phyloP scores from a whole-genome alignment of 2,797 vertebrate species.

The Microchirus variegatus region DNA sequence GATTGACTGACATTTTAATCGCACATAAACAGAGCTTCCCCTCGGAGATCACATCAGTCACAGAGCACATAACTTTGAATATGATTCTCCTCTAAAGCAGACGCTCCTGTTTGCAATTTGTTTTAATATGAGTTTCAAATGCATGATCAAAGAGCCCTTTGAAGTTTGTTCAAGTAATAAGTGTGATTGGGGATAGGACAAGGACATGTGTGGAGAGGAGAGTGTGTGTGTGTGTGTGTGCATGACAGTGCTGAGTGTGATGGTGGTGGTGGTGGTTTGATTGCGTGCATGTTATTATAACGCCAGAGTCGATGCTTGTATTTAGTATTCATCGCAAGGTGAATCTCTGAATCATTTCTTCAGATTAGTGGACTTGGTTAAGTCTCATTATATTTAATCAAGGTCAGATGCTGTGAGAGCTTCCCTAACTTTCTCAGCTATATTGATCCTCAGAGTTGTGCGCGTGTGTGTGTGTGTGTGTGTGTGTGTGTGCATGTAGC shows the following conservation, averaged over 20 bases:
- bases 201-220: constrained; percentile 8
- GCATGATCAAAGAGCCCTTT: constrained; percentile 68
- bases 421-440: constrained; percentile 48
- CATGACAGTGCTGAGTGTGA: too few relatives aligned
- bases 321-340: constrained; percentile 64
- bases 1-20: constrained; percentile 5
- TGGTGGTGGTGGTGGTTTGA: too few relatives aligned
- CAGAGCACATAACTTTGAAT: constrained; percentile 26
- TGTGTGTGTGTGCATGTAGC: constrained; percentile 1
- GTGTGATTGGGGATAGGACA: constrained; percentile 45
- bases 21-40: constrained; percentile 20
- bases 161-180: constrained; percentile 52
- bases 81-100: constrained; percentile 23
- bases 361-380: constrained; percentile 65
- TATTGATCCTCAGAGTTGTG: constrained; percentile 39
- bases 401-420: constrained; percentile 54
- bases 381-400: constrained; percentile 70
- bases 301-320: constrained; percentile 37
- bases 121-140: constrained; percentile 48
- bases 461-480: constrained; percentile 1
- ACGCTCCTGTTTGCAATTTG: constrained; percentile 33
- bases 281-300: constrained; percentile 4
- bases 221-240: not conserved
- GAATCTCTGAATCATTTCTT: constrained; percentile 54
- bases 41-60: constrained; percentile 5